These are phyloP conservation scores for Lycopodina hypogea DNA, from an alignment of 37 sponge, comb jelly and placozoan species.

Conservation along the genomic window DNA sequence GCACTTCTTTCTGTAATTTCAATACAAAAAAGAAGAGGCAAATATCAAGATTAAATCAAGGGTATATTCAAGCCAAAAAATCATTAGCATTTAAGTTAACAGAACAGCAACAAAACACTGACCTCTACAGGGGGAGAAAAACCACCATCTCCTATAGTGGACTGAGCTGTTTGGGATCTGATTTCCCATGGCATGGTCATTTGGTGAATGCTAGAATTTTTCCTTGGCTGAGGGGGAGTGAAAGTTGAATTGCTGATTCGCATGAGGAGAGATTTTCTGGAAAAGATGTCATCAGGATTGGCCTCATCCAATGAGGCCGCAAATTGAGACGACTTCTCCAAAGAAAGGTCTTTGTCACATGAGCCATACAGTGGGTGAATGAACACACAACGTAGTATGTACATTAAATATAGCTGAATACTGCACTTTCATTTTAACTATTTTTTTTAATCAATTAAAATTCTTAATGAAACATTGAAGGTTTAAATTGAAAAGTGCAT, in stretches of 20 bases:
- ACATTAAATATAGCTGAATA: no score
- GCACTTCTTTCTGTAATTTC: constrained; percentile 31
- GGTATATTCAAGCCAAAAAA: no score
- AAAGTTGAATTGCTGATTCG: neutral
- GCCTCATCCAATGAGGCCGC: neutral
- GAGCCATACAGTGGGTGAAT: no score
- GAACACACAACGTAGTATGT: no score
- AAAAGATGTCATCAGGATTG: constrained; percentile 17
- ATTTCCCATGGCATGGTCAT: neutral
- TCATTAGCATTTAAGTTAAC: neutral
- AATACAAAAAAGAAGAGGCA: neutral
- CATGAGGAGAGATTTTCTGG: constrained; percentile 12
- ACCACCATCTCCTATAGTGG: neutral
- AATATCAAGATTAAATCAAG: neutral
- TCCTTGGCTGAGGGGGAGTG: neutral
- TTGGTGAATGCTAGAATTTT: neutral
- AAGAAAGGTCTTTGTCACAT: neutral
- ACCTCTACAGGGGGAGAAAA: constrained; percentile 14
- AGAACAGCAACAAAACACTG: neutral
- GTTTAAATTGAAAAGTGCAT: no score
- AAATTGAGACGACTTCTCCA: neutral
- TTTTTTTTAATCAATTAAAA: no score
- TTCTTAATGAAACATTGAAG: no score
- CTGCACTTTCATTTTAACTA: no score
- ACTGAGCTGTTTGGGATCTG: neutral